Base-by-base conservation (phyloP, 2,113 vertebrate genomes). In the Calyptomena viridis region DNA sequence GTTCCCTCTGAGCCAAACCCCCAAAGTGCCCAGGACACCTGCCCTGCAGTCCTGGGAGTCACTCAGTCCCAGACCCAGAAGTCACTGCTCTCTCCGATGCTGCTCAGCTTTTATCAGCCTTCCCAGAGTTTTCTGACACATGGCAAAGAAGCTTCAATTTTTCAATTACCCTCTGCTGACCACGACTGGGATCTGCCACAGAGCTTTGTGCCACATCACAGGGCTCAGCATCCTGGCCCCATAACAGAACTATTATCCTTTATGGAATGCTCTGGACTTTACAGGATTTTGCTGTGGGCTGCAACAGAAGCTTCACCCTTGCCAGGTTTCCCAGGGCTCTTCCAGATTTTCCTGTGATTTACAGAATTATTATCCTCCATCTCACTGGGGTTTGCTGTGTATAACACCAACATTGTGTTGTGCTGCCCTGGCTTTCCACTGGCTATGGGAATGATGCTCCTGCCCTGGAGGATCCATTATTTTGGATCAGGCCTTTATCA, bases 221-320 rank as follows among this genome's bases (percentile, higher is more conserved):
- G 59, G 18, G 27, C 68, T 21, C 40, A 5, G 80, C 25, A 0
- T 39, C 50, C 33, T 13, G 35, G 84, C 60, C 75, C 75, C 2
- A 6, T 25, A 6, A 1, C 59, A 30, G 53, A 53, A 1, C 66
- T 11, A 0, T 35, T 6, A 1, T 10, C 76, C 67, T 55, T 40
- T 1, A 13, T 1, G 4, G 31, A 25, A 4, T 0, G 0, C 55
- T 53, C 33, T 0, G 8, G 44, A n/a, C 33, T 44, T 11, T 64
- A 60, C 64, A 52, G 63, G 74, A 1, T 42, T 77, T 52, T 47
- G 35, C 67, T 6, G 12, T 11, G 33, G 12, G 55, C 42, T 55
- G 56, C 2, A 0, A 20, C 60, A 27, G 44, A 5, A 24, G 20
- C 7, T 1, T 13, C 0, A 1, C 33, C 80, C 31, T 55, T 66